Base-by-base conservation (phyloP, 2,113 vertebrate genomes). In the Pollimyrus isidori region DNA sequence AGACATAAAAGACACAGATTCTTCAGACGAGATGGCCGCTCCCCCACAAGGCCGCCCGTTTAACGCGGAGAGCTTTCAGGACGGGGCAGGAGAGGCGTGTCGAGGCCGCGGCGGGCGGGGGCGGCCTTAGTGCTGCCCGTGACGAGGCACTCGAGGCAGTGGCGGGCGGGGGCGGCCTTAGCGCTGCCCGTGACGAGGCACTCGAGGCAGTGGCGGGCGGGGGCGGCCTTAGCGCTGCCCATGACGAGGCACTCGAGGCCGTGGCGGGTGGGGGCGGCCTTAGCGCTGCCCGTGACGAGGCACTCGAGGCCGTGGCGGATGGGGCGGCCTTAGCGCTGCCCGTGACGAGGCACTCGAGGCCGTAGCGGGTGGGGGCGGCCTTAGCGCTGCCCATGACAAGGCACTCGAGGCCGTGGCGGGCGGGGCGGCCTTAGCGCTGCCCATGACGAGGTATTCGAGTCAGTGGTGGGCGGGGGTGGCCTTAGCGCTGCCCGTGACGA, bases 141-240 rank as follows among this genome's bases (percentile, higher is more conserved):
- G 95, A 93, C 95, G 96, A 96, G 93, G 91, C 94, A 94, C 96
- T 95, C 96, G 93, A 92, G 92, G 93, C 94, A 95, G 95, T 96
- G 96, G 95, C 97, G 96, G 95, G 94, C 92, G 90, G 91, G 94
- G 94, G 42, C 94, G 96, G 96, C 97, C 96, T 96, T 96, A 96
- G 97, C 95, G 96, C 96, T 96, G 96, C 94, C 92, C 93, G 93
- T 95, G 95, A 93, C 95, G n/a, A n/a, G n/a, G n/a, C n/a, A n/a
- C n/a, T 92, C 95, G 94, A 92, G 92, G 93, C 94, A 95, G 95
- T 96, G 96, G 95, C 97, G 96, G 95, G 94, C 92, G 90, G 91
- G 94, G 94, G 42, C 94, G 96, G 96, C 97, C 96, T 96, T 96
- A 96, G 97, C 95, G 96, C 96, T 96, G 96, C 94, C 92, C 93